These are phyloP conservation scores for Patella ulyssiponensis DNA, from an alignment of 2,888 invertebrate species.

Conservation along the genomic window DNA sequence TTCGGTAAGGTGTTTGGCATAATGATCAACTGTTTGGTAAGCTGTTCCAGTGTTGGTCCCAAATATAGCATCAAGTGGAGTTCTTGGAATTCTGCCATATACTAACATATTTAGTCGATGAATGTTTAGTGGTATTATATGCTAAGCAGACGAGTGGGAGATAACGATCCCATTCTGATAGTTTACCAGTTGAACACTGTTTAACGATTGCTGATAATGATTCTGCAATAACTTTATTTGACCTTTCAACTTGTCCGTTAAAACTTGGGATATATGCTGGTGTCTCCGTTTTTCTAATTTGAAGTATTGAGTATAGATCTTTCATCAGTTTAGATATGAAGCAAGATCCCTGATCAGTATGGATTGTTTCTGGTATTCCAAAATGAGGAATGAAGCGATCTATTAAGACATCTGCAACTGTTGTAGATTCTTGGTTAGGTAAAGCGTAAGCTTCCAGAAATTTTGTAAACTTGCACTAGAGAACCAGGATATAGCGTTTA, in stretches of 20 bases:
- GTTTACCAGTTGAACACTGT: too few relatives aligned
- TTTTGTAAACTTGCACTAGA: neutral
- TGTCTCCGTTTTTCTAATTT: neutral
- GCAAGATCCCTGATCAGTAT: neutral
- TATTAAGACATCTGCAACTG: neutral
- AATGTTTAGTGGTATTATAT: neutral
- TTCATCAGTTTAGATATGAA: constrained; percentile 4
- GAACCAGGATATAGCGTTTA: neutral
- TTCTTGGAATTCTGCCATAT: neutral
- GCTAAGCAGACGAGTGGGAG: neutral
- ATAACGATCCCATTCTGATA: neutral
- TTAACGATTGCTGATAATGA: constrained; percentile 8
- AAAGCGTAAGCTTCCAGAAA: neutral
- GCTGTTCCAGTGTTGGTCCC: neutral
- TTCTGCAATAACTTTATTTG: constrained; percentile 5
- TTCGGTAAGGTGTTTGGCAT: neutral
- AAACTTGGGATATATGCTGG: neutral
- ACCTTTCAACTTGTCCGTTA: neutral
- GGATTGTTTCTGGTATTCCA: constrained; percentile 6
- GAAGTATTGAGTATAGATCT: neutral
- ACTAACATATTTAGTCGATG: too few relatives aligned
- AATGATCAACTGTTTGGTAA: neutral
- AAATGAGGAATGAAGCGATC: neutral
- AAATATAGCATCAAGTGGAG: neutral
- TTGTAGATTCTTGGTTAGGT: neutral